Base-by-base conservation (phyloP, 2,113 vertebrate species). In the Cyanoderma ruficeps region DNA sequence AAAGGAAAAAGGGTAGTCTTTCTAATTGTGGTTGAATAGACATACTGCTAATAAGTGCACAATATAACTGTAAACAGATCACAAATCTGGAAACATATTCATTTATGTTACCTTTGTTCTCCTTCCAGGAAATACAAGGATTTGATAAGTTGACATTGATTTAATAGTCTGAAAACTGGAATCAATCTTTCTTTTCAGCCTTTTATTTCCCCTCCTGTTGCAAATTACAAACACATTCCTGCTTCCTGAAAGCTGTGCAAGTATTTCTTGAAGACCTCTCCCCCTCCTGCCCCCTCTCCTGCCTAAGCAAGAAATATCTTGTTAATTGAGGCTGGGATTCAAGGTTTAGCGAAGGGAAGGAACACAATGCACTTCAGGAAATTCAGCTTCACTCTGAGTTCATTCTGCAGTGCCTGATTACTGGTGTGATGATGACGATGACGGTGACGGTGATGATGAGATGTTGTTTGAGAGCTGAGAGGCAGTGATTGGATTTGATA, bases 201-300 rank as follows among this genome's bases (percentile, higher is more conserved):
- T 93, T 85, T 91, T 97, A 94, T 94, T 95, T 96, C 95, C 95
- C 94, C 95, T 97, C 92, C 91, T 97, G 96, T 92, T 93, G 93
- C 92, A 97, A 98, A 98, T 97, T 97, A 95, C 94, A 97, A 93
- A 96, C 96, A 98, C 97, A 97, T 97, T 98, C 97, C 90, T 92
- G 86, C 90, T 96, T 95, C 94, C 95, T 94, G 89, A 78, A 90
- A 70, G 42, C 87, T 46, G 61, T 60, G 74, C 47, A 23, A 86
- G 33, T 33, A 88, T 81, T 97, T 95, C 82, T 96, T 78, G 76
- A 96, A 69, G 90, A n/a, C 84, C 85, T 87, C 75, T 86, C 74
- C 39, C 47, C 68, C 65, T 57, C 41, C 70, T 12, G 10, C 89
- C 68, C 70, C 55, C 68, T 72, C 69, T 74, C 85, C 41, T 74